Base-by-base conservation (phyloP, 2,797 vertebrate genomes). In the Urocyon cinereoargenteus region DNA sequence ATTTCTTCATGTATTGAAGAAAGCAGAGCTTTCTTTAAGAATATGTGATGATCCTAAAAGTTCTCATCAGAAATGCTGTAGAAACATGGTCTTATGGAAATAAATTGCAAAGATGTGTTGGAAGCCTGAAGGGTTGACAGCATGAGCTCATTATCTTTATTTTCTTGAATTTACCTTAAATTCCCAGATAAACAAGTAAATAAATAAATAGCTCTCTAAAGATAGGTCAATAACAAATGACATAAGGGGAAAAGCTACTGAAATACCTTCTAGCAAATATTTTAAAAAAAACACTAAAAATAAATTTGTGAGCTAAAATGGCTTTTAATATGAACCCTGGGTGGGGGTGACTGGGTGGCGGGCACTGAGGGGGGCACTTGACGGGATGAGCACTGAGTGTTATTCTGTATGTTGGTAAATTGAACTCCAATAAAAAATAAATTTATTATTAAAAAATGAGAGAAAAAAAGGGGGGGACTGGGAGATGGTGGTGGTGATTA, bases 81-180 rank as follows among this genome's bases (percentile, higher is more conserved):
- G 88, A 53, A 53, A 53, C 13, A 53, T 53, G 14, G 2, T 3
- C 3, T 73, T 57, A 55, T 26, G 28, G 9, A 84, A 82, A 57
- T 66, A 77, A 64, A 82, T 26, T 36, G 8, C 7, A 91, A 91
- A 53, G 1, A 21, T 64, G 13, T 31, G 49, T 6, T 24, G 21
- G 57, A 36, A 72, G 9, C 8, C 15, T 53, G n/a, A 91, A 31
- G 8, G 3, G 18, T 49, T 59, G 34, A 57, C 1, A 8, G 24
- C 16, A 36, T 21, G 9, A 36, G 3, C 1, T 90, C 55, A 18
- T 31, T 86, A 40, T 51, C 14, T 40, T 86, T 79, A 4, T 78
- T 85, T 94, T 62, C 86, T 91, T 64, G 40, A 16, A 68, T 81
- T 97, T 21, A 64, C 14, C 21, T 87, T 90, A 75, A 57, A 90